phyloP scores from a whole-genome alignment of 1,140 invertebrate genomes.

The Meloidogyne exigua region DNA sequence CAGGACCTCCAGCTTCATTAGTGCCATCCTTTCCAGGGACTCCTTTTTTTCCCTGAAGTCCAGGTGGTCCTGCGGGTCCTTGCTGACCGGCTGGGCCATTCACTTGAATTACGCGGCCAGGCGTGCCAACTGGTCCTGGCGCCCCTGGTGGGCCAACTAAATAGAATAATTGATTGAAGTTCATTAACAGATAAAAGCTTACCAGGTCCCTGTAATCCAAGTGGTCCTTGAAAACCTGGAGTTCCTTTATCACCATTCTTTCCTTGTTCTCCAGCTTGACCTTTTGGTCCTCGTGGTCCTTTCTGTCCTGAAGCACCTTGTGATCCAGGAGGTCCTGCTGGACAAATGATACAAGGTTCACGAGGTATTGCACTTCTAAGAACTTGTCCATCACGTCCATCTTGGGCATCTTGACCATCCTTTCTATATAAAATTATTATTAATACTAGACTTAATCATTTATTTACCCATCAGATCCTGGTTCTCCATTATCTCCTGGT shows the following conservation, averaged over 20 bases:
- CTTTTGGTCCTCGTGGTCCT: slow-evolving; percentile 62
- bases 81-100: slow-evolving; percentile 59
- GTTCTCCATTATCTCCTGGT: slow-evolving; percentile 50
- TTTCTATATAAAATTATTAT: slow-evolving; percentile 39
- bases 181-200: background rate
- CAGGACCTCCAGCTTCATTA: slow-evolving; percentile 39
- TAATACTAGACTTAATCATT: background rate
- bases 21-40: slow-evolving; percentile 47
- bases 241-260: slow-evolving; percentile 58
- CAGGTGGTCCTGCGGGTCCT: slow-evolving; percentile 49
- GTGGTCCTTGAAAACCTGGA: slow-evolving; percentile 46
- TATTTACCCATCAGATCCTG: slow-evolving; percentile 2
- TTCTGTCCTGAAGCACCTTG: slow-evolving; percentile 58
- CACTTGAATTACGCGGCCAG: slow-evolving; percentile 53
- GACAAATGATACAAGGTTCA: slow-evolving; percentile 63
- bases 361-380: slow-evolving; percentile 51
- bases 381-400: slow-evolving; percentile 50
- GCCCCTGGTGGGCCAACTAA: slow-evolving; percentile 51
- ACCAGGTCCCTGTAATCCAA: slow-evolving; percentile 41
- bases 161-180: slow-evolving; percentile 15
- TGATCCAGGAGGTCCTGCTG: slow-evolving; percentile 51
- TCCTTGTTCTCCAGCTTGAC: slow-evolving; percentile 42
- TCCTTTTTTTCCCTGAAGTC: slow-evolving; percentile 51
- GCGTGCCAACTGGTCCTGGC: slow-evolving; percentile 50
- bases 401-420: slow-evolving; percentile 53